These are phyloP conservation scores for Monochamus alternatus DNA, from an alignment of 2,888 invertebrate species.

Conservation along the genomic window DNA sequence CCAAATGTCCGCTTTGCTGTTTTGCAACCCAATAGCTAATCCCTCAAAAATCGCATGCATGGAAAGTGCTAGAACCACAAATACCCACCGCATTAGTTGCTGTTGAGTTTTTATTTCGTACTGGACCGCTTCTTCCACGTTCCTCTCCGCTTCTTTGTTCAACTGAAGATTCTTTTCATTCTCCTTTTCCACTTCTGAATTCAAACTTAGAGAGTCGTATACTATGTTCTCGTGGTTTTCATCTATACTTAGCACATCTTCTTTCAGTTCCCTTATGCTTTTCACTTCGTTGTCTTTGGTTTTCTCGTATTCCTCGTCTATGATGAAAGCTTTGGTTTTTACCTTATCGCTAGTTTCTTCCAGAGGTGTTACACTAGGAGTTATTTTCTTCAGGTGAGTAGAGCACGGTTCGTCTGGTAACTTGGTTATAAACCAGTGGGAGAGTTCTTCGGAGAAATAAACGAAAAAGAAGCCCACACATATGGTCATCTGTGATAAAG, in stretches of 20 bases:
- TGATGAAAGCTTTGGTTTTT: conserved; percentile 40
- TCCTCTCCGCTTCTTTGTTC: conserved; percentile 44
- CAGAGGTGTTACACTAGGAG: conserved; percentile 45
- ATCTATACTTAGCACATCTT: conserved; percentile 41
- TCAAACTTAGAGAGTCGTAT: conserved; percentile 50
- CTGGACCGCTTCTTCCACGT: conserved; percentile 41
- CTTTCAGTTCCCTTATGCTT: conserved; percentile 34
- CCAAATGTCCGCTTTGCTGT: conserved; percentile 71
- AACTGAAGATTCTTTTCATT: conserved; percentile 54
- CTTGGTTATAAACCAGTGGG: conserved; percentile 66
- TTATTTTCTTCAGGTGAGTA: conserved; percentile 43
- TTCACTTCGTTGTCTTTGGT: conserved; percentile 39
- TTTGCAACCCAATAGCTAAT: conserved; percentile 73
- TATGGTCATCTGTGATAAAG: conserved; percentile 72
- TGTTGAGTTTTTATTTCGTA: conserved; percentile 60
- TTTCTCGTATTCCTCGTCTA: conserved; percentile 52
- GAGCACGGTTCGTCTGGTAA: conserved; percentile 55
- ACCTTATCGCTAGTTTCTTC: conserved; percentile 40
- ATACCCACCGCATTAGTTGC: conserved; percentile 68
- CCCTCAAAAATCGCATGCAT: conserved; percentile 75
- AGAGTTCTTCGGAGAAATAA: conserved; percentile 74
- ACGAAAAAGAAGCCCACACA: conserved; percentile 74
- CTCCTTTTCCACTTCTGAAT: conserved; percentile 54
- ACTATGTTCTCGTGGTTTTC: conserved; percentile 45
- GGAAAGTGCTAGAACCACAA: conserved; percentile 72